Percentiles rank a stretch among this genome's conserved stretches.
These are phyloP conservation scores for Crotalus adamanteus DNA, from an alignment of 2,797 vertebrate species.

Conservation along the genomic window DNA sequence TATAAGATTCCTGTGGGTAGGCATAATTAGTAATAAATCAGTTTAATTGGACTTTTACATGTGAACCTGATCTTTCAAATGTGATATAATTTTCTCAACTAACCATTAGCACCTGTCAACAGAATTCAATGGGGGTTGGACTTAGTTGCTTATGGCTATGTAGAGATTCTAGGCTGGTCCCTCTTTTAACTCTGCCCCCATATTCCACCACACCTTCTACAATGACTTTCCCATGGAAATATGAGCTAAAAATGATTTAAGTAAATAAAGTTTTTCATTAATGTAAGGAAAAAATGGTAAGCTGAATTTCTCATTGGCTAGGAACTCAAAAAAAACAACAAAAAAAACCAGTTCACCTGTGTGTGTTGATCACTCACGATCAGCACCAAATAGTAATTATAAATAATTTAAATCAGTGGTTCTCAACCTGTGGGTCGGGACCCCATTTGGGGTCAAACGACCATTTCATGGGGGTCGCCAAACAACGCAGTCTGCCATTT, in stretches of 20 bases:
- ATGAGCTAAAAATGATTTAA: background rate
- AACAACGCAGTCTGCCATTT: no score
- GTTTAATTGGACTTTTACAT: background rate
- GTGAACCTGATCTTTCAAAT: background rate
- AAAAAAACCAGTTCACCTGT: background rate
- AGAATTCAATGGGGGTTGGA: background rate
- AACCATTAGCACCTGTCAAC: background rate
- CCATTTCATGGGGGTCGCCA: no score
- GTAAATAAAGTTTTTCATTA: background rate
- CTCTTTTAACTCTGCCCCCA: background rate
- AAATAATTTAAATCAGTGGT: background rate
- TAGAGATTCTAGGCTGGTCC: background rate
- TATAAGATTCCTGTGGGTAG: background rate
- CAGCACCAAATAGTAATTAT: background rate
- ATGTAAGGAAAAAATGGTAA: background rate
- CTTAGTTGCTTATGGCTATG: background rate
- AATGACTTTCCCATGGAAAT: background rate
- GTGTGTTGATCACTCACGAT: background rate
- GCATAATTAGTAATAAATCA: background rate
- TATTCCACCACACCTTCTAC: background rate
- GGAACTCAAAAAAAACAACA: background rate
- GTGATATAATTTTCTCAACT: background rate
- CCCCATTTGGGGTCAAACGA: no score
- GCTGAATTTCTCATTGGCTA: background rate
- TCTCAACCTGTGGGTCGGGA: no score